Conservation (phyloP, 2,113 vertebrate species). For the Morphnarchus princeps region DNA sequence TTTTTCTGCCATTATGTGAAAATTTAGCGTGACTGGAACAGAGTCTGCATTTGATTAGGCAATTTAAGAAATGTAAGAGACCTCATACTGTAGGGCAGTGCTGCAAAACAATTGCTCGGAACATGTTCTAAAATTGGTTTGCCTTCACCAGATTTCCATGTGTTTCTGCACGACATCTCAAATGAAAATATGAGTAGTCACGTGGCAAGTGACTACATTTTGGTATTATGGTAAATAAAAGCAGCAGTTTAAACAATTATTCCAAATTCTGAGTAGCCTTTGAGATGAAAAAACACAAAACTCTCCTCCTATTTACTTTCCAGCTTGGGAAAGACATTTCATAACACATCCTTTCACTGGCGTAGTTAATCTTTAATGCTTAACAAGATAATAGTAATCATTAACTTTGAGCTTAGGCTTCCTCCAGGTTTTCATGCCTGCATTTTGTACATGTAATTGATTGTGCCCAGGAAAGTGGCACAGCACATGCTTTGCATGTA, state of each 20-base stretch:
- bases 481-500: conserved; percentile 1
- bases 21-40: conserved; percentile 79
- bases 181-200: conserved; percentile 47
- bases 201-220: conserved; percentile 27
- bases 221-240: conserved; percentile 50
- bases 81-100: conserved; percentile 72
- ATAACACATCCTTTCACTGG: conserved; percentile 9
- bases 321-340: background rate
- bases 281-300: background rate
- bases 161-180: conserved; percentile 46
- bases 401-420: conserved; percentile 23
- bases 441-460: background rate
- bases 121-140: conserved; percentile 78
- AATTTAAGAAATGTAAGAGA: conserved; percentile 69
- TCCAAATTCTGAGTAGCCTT: conserved; percentile 4
- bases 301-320: background rate
- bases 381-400: conserved; percentile 18
- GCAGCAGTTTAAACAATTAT: conserved; percentile 18
- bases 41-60: conserved; percentile 74
- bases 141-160: conserved; percentile 60
- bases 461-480: background rate
- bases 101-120: conserved; percentile 70
- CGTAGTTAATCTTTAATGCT: conserved; percentile 29
- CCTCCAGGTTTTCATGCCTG: conserved; percentile 13
- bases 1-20: conserved; percentile 68